Evolutionary conservation across 1,140 invertebrate genomes (phyloP), one percentile per base, ranked within the genome.

Genomic region (Temnothorax curvispinosus): DNA sequence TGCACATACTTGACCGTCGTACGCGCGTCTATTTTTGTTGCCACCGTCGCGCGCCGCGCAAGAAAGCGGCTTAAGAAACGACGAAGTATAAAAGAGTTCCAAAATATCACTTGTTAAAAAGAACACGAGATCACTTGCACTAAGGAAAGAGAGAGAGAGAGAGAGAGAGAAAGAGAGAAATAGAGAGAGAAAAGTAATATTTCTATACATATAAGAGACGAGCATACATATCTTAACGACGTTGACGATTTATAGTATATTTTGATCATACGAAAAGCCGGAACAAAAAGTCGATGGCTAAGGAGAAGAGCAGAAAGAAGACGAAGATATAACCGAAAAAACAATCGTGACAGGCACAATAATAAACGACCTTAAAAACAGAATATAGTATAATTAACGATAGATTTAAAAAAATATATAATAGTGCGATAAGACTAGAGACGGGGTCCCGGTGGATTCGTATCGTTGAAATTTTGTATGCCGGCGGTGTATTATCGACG

Each of bases 211-310:
- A 47, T 69, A 74, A 47, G 35, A 60, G 64, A 54, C 75, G 75
- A 85, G 89, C 82, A 87, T 80, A 91, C 87, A 93, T 92, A 92
- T 90, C 91, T 88, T 90, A 91, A 87, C 11, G 75, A 90, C 87
- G 91, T 93, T 93, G 89, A 92, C 65, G 78, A 93, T 93, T 93
- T 85, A 93, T 88, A 93, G 91, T 93, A 93, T 93, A 93, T 93
- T 93, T 93, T 93, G 86, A 54, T 90, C 81, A 91, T 90, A 41
- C 18, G 62, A 41, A n/a, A 54, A 52, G 64, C 7, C 58, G 13
- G 8, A 38, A 21, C 50, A 44, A 38, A 80, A 81, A 32, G 80
- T 21, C 50, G 18, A 87, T 35, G 54, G 27, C 8, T 76, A 13
- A 60, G 13, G 35, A 85, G 50, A 62, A 15, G 7, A 32, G 21